phyloP scores from a whole-genome alignment of 2,113 vertebrate genomes.

The Chionis minor region DNA sequence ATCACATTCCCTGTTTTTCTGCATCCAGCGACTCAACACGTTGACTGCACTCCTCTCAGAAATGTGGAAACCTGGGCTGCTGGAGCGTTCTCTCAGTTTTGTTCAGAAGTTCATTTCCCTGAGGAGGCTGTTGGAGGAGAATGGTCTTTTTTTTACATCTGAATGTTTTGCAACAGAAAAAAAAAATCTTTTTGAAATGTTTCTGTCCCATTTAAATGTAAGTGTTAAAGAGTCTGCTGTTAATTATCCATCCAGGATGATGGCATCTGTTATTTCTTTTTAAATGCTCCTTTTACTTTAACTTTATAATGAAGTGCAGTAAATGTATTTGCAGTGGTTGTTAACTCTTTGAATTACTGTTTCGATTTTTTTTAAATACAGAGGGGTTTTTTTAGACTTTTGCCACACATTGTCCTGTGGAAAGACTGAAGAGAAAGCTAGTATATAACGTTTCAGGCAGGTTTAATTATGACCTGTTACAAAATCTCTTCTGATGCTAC shows the following conservation, averaged over 20 bases:
- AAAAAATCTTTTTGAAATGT: constrained; percentile 53
- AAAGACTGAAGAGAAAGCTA: neutral
- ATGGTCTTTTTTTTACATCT: constrained; percentile 22
- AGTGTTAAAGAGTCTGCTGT: constrained; percentile 60
- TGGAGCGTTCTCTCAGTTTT: neutral
- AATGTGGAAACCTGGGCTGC: neutral
- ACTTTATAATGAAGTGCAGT: constrained; percentile 39
- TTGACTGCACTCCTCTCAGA: neutral
- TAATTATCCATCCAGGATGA: constrained; percentile 61
- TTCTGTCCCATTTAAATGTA: constrained; percentile 47
- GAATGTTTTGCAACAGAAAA: constrained; percentile 64
- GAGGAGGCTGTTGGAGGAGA: constrained; percentile 4
- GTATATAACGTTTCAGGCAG: neutral
- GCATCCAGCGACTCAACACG: neutral
- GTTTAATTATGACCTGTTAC: neutral
- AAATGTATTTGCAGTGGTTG: constrained; percentile 42
- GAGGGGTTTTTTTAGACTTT: neutral
- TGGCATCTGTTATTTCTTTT: constrained; percentile 65
- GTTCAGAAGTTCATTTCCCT: neutral
- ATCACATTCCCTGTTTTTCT: neutral
- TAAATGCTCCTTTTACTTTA: constrained; percentile 56
- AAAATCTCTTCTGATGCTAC: neutral
- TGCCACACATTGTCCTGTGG: neutral
- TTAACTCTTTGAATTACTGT: constrained; percentile 30
- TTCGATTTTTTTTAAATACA: neutral